phyloP scores from a whole-genome alignment of 2,113 vertebrate species.

The Gavialis gangeticus region DNA sequence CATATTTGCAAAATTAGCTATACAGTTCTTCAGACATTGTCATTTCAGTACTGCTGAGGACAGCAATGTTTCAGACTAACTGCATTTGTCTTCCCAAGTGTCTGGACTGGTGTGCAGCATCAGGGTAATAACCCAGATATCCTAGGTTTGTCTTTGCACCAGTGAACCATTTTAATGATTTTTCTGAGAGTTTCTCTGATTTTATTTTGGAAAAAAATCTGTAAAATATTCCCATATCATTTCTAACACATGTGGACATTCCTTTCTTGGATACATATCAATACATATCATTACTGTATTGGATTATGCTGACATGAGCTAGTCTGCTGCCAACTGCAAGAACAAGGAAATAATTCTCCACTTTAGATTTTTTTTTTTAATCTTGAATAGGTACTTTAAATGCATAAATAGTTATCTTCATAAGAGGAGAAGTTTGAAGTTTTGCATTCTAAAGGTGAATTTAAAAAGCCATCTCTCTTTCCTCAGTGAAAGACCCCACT shows the following conservation, averaged over 20 bases:
- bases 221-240: neutral
- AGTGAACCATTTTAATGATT: neutral
- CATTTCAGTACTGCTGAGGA: neutral
- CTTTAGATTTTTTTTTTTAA: neutral
- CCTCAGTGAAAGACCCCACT: neutral
- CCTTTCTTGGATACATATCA: neutral
- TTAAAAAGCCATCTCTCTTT: neutral
- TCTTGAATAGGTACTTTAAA: neutral
- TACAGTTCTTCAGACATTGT: neutral
- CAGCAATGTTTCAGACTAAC: neutral
- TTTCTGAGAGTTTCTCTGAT: neutral
- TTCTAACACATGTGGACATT: neutral
- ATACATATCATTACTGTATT: neutral
- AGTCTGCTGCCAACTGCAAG: neutral
- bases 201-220: neutral
- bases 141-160: neutral
- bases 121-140: neutral
- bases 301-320: neutral
- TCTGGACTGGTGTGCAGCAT: neutral
- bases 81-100: neutral
- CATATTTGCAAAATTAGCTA: neutral
- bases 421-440: neutral
- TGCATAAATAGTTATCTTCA: neutral
- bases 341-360: neutral
- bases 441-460: neutral